A percentile compares a stretch with the other conserved stretches of the same genome.
Conservation (phyloP, 2,797 vertebrate species). For the Gouania willdenowi region DNA sequence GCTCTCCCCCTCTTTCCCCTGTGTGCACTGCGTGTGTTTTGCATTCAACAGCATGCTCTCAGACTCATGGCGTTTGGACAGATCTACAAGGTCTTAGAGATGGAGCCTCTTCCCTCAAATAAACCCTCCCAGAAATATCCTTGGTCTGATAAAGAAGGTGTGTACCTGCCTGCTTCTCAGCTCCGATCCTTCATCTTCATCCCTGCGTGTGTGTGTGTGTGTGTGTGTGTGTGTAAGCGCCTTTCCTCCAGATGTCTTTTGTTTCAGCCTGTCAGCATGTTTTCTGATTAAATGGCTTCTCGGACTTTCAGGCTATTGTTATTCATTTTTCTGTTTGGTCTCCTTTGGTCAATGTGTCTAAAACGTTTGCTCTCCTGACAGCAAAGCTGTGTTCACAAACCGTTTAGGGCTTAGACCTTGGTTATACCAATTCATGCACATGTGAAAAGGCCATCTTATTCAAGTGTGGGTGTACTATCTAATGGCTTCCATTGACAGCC, state of each 20-base stretch:
- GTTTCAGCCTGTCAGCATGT: background rate
- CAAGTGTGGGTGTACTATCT: no score
- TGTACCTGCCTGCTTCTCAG: slow-evolving; percentile 6
- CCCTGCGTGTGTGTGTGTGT: background rate
- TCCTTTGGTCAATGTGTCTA: background rate
- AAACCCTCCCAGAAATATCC: slow-evolving; percentile 96
- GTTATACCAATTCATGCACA: no score
- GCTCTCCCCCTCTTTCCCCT: slow-evolving; percentile 2
- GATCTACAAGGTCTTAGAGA: slow-evolving; percentile 96
- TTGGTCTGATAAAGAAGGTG: slow-evolving; percentile 96
- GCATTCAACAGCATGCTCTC: slow-evolving; percentile 82
- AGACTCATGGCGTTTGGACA: slow-evolving; percentile 96
- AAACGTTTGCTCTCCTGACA: background rate
- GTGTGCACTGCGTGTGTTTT: slow-evolving; percentile 13
- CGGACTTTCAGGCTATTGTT: background rate
- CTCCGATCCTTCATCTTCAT: background rate
- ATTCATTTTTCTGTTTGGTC: background rate
- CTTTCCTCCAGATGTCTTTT: background rate
- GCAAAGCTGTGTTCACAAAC: no score
- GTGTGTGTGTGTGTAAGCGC: no score
- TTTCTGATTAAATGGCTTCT: no score
- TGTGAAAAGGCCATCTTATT: no score
- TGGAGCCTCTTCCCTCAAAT: slow-evolving; percentile 96
- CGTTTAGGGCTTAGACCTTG: no score
- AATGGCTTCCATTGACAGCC: slow-evolving; percentile 19